Base-by-base conservation (phyloP, 2,113 vertebrate species). In the Nothoprocta perdicaria region DNA sequence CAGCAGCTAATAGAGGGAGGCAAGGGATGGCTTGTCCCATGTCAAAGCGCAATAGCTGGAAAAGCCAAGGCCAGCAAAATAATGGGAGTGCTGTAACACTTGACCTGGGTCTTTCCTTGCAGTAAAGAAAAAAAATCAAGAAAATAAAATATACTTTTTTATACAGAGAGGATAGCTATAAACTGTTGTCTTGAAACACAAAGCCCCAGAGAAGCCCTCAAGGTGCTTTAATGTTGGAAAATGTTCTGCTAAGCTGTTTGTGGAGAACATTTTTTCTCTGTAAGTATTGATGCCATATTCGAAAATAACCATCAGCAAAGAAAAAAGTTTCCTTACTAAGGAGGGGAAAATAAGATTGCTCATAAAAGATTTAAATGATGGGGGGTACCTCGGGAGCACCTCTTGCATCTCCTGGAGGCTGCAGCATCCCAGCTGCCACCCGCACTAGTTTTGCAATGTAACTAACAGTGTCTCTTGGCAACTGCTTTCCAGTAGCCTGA, bases 241-340 rank as follows among this genome's bases (percentile, higher is more conserved):
- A 84, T 2, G 0, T n/a, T 83, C 0, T 53, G 22, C 72, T 62
- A 74, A 86, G 26, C n/a, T 87, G 9, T 6, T 85, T 40, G 27
- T 67, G 65, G 80, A 33, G 67, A 87, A 65, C 16, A 84, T 43
- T 80, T 71, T 83, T 71, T 10, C 22, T 83, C 18, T 5, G 5
- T 93, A 91, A 90, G 80, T 94, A 93, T 72, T 87, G 66, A 69
- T 92, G n/a, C 58, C 60, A 58, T 50, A 73, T 79, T 81, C 65
- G 78, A 80, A 86, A 67, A 89, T 68, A 88, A 89, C 60, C 78
- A 79, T 76, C 27, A 80, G 67, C 41, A 88, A 66, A 62, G 18
- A 53, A 52, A 96, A 48, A 50, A 14, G 50, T 35, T 93, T 78
- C 35, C 63, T 75, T 79, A 60, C 62, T 81, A 58, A 55, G 50